Conservation (phyloP, 2,888 invertebrate species). For the Rhorus exstirpatorius region DNA sequence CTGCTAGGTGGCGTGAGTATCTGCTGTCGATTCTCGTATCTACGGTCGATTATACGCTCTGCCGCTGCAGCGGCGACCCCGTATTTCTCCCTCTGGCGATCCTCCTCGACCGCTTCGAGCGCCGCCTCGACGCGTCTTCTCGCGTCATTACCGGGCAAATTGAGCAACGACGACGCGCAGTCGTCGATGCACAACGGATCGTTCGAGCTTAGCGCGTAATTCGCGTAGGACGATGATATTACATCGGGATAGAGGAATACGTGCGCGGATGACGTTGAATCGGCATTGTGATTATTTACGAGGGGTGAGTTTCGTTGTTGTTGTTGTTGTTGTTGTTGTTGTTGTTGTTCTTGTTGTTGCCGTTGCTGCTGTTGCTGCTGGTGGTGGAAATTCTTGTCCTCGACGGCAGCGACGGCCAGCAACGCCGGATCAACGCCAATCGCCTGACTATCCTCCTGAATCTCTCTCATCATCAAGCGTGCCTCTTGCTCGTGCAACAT, state of each 20-base stretch:
- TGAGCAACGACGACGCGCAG: constrained; percentile 78
- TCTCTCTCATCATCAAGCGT: constrained; percentile 52
- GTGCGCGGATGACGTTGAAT: constrained; percentile 73
- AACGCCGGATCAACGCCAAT: constrained; percentile 79
- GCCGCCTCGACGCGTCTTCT: constrained; percentile 89
- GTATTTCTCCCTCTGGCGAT: constrained; percentile 78
- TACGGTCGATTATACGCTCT: constrained; percentile 1
- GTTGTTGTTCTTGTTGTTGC: constrained; percentile 31
- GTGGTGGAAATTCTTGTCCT: constrained; percentile 76
- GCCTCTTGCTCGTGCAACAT: constrained; percentile 70
- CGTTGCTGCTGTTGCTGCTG: neutral
- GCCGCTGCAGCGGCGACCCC: neutral
- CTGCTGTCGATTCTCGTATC: constrained; percentile 76
- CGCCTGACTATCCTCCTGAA: constrained; percentile 16
- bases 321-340: constrained; percentile 26
- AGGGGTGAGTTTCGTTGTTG: constrained; percentile 34
- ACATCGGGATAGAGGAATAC: constrained; percentile 78
- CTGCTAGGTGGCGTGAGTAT: constrained; percentile 88
- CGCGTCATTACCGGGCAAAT: constrained; percentile 87
- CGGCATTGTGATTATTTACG: constrained; percentile 72
- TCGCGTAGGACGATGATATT: constrained; percentile 75
- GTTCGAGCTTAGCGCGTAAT: constrained; percentile 67
- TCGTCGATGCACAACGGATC: constrained; percentile 65
- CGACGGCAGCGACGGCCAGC: constrained; percentile 83
- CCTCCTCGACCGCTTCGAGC: constrained; percentile 87